These are phyloP conservation scores for Virgularia gustaviana DNA, from an alignment of 92 coral and sea anemone genomes.

Conservation along the genomic window DNA sequence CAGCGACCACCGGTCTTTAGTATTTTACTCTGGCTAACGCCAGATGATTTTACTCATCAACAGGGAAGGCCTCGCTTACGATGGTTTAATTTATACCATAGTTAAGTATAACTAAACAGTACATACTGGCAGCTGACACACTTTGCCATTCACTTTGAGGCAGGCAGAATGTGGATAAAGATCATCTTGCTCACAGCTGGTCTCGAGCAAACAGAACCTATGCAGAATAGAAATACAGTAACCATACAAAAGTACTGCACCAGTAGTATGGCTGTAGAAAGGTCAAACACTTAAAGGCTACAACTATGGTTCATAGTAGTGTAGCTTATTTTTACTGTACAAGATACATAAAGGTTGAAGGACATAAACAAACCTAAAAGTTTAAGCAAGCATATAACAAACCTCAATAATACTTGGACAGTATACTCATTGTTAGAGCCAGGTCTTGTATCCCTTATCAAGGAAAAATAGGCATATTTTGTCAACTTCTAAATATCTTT, in stretches of 20 bases:
- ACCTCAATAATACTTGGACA: slow-evolving; percentile 89
- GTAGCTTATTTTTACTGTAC: background rate
- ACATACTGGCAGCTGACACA: slow-evolving; percentile 85
- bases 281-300: too few species aligned
- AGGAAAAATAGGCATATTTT: too few species aligned
- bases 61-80: too few species aligned
- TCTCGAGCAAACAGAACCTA: slow-evolving; percentile 92
- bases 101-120: background rate
- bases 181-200: slow-evolving; percentile 97
- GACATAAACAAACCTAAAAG: background rate
- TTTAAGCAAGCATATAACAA: background rate
- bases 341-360: too few species aligned
- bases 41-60: too few species aligned
- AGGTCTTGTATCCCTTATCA: slow-evolving; percentile 93
- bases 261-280: too few species aligned
- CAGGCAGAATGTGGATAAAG: slow-evolving; percentile 80
- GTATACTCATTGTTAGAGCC: slow-evolving; percentile 81
- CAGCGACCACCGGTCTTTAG: too few species aligned
- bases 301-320: too few species aligned
- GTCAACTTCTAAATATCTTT: too few species aligned
- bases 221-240: background rate
- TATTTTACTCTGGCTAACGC: too few species aligned
- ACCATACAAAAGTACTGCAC: too few species aligned
- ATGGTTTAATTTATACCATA: background rate
- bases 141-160: slow-evolving; percentile 93